Evolutionary conservation across 2,888 invertebrate genomes (phyloP).

Genomic region (Hecatera dysodea): DNA sequence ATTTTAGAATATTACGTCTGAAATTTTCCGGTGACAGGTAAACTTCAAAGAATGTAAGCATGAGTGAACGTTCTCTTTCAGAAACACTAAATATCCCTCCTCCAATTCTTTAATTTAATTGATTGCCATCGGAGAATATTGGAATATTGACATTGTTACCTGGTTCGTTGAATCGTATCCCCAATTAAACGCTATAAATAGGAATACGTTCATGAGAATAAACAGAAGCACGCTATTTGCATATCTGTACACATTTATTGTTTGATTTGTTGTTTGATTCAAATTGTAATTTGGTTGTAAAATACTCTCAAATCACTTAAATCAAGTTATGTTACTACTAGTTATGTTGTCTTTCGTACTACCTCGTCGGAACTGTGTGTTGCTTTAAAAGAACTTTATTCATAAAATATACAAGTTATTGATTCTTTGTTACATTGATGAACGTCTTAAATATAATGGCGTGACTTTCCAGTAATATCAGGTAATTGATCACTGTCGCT

Average conservation of each 20-base stretch:
- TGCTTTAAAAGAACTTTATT: conserved; percentile 7
- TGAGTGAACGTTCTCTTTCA: neutral
- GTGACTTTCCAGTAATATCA: conserved; percentile 1
- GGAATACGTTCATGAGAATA: conserved; percentile 24
- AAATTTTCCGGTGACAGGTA: too few species aligned
- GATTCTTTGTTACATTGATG: conserved; percentile 10
- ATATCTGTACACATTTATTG: too few species aligned
- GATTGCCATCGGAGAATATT: conserved; percentile 20
- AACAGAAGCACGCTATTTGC: conserved; percentile 2
- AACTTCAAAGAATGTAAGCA: neutral
- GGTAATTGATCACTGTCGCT: conserved; percentile 18
- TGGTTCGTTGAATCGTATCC: conserved; percentile 25
- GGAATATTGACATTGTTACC: conserved; percentile 12
- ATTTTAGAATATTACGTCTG: too few species aligned
- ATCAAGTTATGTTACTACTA: neutral
- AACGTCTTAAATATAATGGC: conserved; percentile 13
- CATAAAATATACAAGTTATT: conserved; percentile 16
- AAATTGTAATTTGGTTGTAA: neutral
- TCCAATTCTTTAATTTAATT: conserved; percentile 6
- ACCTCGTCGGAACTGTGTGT: neutral
- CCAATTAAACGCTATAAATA: conserved; percentile 19
- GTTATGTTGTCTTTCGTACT: neutral
- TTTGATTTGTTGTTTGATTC: neutral
- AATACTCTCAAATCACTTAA: neutral
- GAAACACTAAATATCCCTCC: neutral